Conservation (phyloP, 2,113 vertebrate species). For the Pygathrix nemaeus region DNA sequence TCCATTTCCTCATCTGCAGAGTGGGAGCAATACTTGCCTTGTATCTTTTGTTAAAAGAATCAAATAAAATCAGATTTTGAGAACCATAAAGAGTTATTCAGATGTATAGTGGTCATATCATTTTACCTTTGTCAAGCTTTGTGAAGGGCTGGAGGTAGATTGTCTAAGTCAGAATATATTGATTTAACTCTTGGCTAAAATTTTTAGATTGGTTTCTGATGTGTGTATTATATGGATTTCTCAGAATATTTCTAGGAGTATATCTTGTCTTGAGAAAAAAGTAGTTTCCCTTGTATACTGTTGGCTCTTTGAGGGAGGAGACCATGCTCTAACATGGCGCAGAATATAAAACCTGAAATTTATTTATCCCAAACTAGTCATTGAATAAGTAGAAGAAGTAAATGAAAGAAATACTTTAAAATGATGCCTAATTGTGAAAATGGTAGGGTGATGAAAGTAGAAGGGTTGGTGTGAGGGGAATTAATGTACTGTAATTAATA, state of each 20-base stretch:
- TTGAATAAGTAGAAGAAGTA: conserved; percentile 35
- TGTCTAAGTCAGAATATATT: neutral
- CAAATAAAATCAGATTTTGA: neutral
- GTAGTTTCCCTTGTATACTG: neutral
- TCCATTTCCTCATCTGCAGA: conserved; percentile 34
- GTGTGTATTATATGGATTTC: neutral
- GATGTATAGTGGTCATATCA: neutral
- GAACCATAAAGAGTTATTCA: neutral
- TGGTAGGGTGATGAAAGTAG: conserved; percentile 16
- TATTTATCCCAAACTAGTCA: conserved; percentile 26
- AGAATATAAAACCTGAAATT: neutral
- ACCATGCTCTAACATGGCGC: neutral
- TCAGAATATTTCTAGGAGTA: neutral
- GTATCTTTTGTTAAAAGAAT: neutral
- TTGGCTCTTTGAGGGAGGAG: neutral
- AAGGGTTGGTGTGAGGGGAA: conserved; percentile 46
- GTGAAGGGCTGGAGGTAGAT: neutral
- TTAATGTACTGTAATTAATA: conserved; percentile 63
- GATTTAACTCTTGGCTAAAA: conserved; percentile 27
- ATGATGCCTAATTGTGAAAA: conserved; percentile 31
- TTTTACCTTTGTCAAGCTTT: neutral
- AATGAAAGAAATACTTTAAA: conserved; percentile 45
- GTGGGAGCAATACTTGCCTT: neutral
- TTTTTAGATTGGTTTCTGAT: conserved; percentile 10
- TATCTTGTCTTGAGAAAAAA: conserved; percentile 21